Evolutionary conservation across 2,888 invertebrate species (phyloP), one percentile per base, ranked within the genome.

Genomic region (Caenorhabditis doughertyi): DNA sequence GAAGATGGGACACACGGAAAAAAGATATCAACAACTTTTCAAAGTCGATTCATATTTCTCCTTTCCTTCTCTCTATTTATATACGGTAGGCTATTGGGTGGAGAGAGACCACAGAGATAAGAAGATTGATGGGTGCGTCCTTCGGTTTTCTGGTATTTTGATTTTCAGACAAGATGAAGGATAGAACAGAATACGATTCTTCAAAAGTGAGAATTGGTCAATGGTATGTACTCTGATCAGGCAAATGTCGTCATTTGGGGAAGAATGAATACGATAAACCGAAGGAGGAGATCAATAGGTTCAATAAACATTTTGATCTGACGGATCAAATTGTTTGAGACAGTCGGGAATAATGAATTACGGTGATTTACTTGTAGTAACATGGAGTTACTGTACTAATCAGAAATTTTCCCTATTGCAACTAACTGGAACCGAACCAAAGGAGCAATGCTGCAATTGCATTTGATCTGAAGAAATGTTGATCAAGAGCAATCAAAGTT

Each of bases 21-120:
- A 58, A 16, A 47, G 35, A 55, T 51, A 68, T 77, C 77, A 77
- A 77, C 77, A 77, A 77, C 77, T 77, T 77, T 77, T 77, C 68
- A 77, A 77, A 74, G 74, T 74, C 74, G 74, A 58, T 25, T 56
- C 32, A 16, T 32, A 21, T 49, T 32, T 51, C 47, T n/a, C 23
- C 42, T 47, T 16, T 62, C 23, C 21, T 25, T 27, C 2, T 27
- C 32, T 44, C 49, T 32, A 7, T 35, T 65, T 74, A 47, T 74
- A 65, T 67, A 70, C 47, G 29, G 39, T 56, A 65, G 29, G 32
- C 5, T 7, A 32, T 32, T 32, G 32, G 32, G 11, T 3, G 53
- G 9, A 21, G 35, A 56, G 55, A 21, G 21, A 25, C 35, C 16
- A 25, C 42, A 64, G 55, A 70, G 35, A 70, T 4, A 42, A n/a